A percentile compares a stretch with the other conserved stretches of the same genome.
These are phyloP conservation scores for Pheosia tremula DNA, from an alignment of 2,888 invertebrate genomes.

Conservation along the genomic window DNA sequence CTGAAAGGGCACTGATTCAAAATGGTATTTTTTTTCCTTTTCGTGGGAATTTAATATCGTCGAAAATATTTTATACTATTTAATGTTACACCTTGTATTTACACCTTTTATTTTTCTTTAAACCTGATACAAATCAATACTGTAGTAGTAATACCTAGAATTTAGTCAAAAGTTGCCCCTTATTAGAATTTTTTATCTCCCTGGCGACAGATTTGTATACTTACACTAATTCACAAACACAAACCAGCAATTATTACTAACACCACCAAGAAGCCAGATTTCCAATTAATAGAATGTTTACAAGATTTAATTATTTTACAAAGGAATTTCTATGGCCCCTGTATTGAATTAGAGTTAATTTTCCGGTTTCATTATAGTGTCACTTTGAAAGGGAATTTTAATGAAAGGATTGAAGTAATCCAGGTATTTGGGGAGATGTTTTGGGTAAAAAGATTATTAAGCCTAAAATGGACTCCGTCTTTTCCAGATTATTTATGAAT, in stretches of 20 bases:
- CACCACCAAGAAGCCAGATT: not conserved
- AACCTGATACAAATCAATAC: too few relatives aligned
- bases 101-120: too few relatives aligned
- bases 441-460: not conserved
- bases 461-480: not conserved
- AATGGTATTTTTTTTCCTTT: constrained; percentile 10
- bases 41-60: not conserved
- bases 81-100: too few relatives aligned
- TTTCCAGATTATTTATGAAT: too few relatives aligned
- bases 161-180: too few relatives aligned
- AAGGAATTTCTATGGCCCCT: constrained; percentile 10
- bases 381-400: not conserved
- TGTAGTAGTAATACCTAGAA: too few relatives aligned
- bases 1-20: constrained; percentile 25
- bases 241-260: not conserved
- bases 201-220: too few relatives aligned
- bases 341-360: constrained; percentile 15
- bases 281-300: constrained; percentile 7
- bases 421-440: not conserved
- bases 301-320: constrained; percentile 16
- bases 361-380: constrained; percentile 3
- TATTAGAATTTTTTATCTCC: too few relatives aligned
- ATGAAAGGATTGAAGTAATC: not conserved
- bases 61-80: too few relatives aligned
- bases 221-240: not conserved